phyloP scores from a whole-genome alignment of 2,888 invertebrate species.

The Drosophila peninsularis region DNA sequence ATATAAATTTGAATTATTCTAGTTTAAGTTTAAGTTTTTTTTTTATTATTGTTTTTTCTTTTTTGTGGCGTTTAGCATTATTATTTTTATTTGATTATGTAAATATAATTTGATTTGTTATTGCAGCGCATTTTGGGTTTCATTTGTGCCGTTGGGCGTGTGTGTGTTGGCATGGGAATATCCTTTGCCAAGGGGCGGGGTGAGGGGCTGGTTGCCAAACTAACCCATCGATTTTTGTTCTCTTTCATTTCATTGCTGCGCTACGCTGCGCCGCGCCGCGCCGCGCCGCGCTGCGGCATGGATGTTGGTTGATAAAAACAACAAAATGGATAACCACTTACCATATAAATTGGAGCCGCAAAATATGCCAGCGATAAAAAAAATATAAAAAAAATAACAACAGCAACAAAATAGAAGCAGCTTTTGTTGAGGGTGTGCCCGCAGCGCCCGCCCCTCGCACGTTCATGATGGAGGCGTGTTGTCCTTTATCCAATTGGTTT shows the following conservation, averaged over 20 bases:
- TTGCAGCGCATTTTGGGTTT: conserved; percentile 49
- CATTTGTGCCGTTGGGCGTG: conserved; percentile 10
- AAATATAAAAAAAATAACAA: conserved; percentile 1
- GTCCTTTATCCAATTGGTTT: conserved; percentile 54
- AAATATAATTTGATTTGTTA: conserved; percentile 76
- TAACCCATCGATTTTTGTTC: conserved; percentile 63
- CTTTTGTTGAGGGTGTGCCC: conserved; percentile 16
- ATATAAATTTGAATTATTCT: conserved; percentile 13
- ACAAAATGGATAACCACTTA: conserved; percentile 69
- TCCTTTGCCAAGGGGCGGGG: no score
- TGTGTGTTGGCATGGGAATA: not conserved
- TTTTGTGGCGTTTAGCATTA: conserved; percentile 17
- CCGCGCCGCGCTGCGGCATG: conserved; percentile 18
- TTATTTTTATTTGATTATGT: conserved; percentile 63
- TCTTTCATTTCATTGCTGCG: conserved; percentile 29
- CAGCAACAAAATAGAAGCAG: conserved; percentile 21
- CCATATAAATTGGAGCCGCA: conserved; percentile 75
- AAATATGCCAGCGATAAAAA: conserved; percentile 69
- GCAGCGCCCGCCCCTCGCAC: not conserved
- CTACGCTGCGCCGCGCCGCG: not conserved
- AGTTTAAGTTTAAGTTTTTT: conserved; percentile 22
- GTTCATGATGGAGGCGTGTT: conserved; percentile 18
- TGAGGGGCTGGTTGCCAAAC: conserved; percentile 32
- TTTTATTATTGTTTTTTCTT: conserved; percentile 1
- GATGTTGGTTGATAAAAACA: conserved; percentile 58